These are phyloP conservation scores for Leucoraja ocellata DNA, from an alignment of 2,797 vertebrate species.

Conservation along the genomic window DNA sequence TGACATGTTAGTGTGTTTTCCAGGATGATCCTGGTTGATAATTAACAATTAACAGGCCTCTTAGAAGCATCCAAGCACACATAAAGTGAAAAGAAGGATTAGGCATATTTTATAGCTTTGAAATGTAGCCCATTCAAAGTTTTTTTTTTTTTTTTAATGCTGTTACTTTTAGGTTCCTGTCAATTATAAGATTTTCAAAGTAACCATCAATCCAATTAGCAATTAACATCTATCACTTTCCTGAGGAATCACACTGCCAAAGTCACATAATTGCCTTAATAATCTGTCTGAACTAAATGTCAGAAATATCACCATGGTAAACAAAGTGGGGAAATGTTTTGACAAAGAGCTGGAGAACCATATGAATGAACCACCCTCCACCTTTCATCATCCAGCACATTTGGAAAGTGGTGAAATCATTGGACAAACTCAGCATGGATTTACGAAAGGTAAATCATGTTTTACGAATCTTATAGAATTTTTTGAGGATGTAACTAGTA, in stretches of 20 bases:
- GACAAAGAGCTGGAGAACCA: background rate
- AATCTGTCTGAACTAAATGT: constrained; percentile 28
- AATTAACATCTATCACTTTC: constrained; percentile 25
- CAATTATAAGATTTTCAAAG: background rate
- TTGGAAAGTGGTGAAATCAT: no score
- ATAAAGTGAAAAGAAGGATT: no score
- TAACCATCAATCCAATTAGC: constrained; percentile 17
- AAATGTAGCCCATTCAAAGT: background rate
- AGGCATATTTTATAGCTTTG: background rate
- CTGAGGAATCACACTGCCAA: background rate
- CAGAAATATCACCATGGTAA: background rate
- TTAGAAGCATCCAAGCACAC: background rate
- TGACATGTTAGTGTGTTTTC: background rate
- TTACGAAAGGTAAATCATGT: no score
- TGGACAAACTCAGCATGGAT: no score
- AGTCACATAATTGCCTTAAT: background rate
- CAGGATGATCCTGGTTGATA: background rate
- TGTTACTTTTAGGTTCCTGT: background rate
- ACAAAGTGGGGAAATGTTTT: constrained; percentile 25
- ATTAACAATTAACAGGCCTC: background rate
- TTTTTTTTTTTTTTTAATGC: background rate
- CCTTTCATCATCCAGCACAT: background rate
- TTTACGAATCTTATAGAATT: no score
- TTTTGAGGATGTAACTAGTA: no score
- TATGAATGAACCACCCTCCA: background rate